Conservation (phyloP, 2,888 invertebrate genomes). For the Dexiosoma caninum region DNA sequence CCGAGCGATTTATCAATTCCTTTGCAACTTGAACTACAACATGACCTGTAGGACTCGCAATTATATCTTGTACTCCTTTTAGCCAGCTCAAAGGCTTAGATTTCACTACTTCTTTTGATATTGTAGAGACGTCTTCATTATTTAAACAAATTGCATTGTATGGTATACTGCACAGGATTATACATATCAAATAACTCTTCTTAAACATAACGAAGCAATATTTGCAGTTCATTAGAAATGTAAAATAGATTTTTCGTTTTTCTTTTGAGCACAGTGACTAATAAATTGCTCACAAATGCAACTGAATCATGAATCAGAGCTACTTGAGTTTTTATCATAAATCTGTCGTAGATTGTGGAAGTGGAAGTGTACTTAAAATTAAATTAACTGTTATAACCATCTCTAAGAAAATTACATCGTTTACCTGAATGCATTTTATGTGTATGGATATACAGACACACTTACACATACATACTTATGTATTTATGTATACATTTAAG, state of each 20-base stretch:
- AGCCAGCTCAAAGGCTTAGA: slow-evolving; percentile 70
- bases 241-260: not conserved
- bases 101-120: slow-evolving; percentile 61
- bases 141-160: slow-evolving; percentile 21
- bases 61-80: slow-evolving; percentile 72
- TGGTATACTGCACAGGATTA: slow-evolving; percentile 1
- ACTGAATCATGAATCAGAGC: slow-evolving; percentile 67
- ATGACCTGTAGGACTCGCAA: slow-evolving; percentile 76
- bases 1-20: slow-evolving; percentile 84
- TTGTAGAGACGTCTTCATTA: not conserved
- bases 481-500: not conserved
- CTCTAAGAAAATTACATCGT: slow-evolving; percentile 24
- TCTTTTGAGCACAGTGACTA: slow-evolving; percentile 2
- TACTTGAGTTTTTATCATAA: slow-evolving; percentile 68
- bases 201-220: not conserved
- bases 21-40: slow-evolving; percentile 80
- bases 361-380: slow-evolving; percentile 54
- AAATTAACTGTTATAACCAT: not conserved
- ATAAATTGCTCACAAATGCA: slow-evolving; percentile 59
- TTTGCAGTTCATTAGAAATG: slow-evolving; percentile 40
- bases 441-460: not conserved
- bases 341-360: slow-evolving; percentile 53
- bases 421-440: slow-evolving; percentile 53
- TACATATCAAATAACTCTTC: slow-evolving; percentile 4
- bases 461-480: not conserved